These are phyloP conservation scores for Formica selysi DNA, from an alignment of 1,140 invertebrate genomes.

Conservation along the genomic window DNA sequence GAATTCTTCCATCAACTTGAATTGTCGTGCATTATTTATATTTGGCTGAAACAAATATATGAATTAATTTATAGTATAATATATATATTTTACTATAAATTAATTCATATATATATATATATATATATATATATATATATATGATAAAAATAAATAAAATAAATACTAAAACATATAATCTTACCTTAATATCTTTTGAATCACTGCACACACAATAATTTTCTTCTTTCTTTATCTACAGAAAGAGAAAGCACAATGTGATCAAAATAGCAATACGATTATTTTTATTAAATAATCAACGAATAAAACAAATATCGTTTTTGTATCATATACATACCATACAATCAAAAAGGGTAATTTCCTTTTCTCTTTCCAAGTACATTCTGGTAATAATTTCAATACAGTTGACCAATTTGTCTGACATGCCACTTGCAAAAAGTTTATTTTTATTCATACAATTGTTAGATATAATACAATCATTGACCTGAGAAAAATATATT, in stretches of 20 bases:
- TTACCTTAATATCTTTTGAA: slow-evolving; percentile 63
- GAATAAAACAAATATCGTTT: slow-evolving; percentile 41
- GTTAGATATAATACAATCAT: slow-evolving; percentile 29
- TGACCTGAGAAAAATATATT: slow-evolving; percentile 43
- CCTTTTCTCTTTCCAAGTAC: slow-evolving; percentile 73
- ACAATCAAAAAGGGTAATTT: slow-evolving; percentile 64
- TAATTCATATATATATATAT: not conserved
- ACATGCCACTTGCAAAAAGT: slow-evolving; percentile 55
- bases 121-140: not conserved
- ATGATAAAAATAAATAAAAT: slow-evolving; percentile 13
- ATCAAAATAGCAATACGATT: not conserved
- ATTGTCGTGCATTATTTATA: slow-evolving; percentile 73
- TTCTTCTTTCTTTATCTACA: slow-evolving; percentile 42
- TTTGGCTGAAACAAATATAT: slow-evolving; percentile 44
- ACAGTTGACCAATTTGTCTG: slow-evolving; percentile 67
- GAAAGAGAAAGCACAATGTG: slow-evolving; percentile 29
- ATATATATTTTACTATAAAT: not conserved
- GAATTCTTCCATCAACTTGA: slow-evolving; percentile 84
- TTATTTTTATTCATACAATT: slow-evolving; percentile 18
- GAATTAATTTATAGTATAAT: not conserved
- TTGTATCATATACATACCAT: slow-evolving; percentile 55
- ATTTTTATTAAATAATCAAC: slow-evolving; percentile 1
- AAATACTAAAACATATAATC: slow-evolving; percentile 31
- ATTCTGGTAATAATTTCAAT: slow-evolving; percentile 76
- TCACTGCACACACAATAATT: slow-evolving; percentile 54